Base-by-base conservation (phyloP, 2,113 vertebrate genomes). In the Forbesichthys papilliferus region DNA sequence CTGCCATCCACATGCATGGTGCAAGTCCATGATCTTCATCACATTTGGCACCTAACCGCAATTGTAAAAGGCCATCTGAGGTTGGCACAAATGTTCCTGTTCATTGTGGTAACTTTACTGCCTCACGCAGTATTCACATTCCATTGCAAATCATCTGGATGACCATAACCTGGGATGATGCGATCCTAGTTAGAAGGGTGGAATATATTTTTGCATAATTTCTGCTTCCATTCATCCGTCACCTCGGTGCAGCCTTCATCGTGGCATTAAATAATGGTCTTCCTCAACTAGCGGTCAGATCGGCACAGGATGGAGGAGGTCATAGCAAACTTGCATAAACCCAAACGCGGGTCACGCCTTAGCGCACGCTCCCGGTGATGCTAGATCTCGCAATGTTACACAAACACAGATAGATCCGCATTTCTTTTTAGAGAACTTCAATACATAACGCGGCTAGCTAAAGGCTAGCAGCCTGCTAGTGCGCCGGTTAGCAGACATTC, bases 1-100 rank as follows among this genome's bases (percentile, higher is more conserved):
- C 80, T 80, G 75, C 83, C 84, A 58, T 76, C 70, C 82, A 69
- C 82, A 47, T 58, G 67, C 91, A 91, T 88, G 88, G 60, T 81
- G 84, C 70, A 34, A 62, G 74, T 82, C 65, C 68, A 68, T 72
- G 69, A 9, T 80, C 51, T 70, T 75, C 84, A 76, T 85, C 47
- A 75, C 80, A 75, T 74, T 55, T 64, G 85, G 78, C 84, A 81
- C 86, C 58, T 54, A 70, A 34, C 58, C 9, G 33, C 58, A 12
- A 64, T 42, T 67, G 71, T 62, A 68, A 9, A 16, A 42, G 36
- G 68, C 53, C 34, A 18, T 2, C 11, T 52, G 69, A 9, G 54
- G 27, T 10, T 5, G 10, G 20, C 48, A 48, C 8, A 46, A 48
- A 6, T 7, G 66, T 34, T 48, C 34, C 54, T 27, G 27, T 27